phyloP scores from a whole-genome alignment of 2,888 invertebrate genomes.

The Pharmacophagus antenor region DNA sequence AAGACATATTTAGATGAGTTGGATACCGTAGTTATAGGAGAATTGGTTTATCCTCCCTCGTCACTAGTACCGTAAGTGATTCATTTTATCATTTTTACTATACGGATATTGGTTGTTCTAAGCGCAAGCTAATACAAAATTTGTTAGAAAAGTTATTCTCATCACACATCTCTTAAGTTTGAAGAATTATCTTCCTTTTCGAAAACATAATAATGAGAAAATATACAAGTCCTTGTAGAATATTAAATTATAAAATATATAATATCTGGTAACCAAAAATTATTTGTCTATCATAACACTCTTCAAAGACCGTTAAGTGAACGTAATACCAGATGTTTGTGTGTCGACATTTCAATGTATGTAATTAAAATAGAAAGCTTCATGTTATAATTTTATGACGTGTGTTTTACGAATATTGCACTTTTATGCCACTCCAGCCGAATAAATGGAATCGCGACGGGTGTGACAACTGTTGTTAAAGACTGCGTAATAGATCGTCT shows the following conservation, averaged over 20 bases:
- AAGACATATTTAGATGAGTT: constrained; percentile 85
- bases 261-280: too few relatives aligned
- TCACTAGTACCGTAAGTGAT: constrained; percentile 91
- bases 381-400: not conserved
- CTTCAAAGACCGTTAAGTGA: too few relatives aligned
- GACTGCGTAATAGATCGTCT: constrained; percentile 84
- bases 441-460: constrained; percentile 86
- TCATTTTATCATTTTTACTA: not conserved
- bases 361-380: not conserved
- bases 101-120: not conserved
- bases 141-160: too few relatives aligned
- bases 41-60: constrained; percentile 89
- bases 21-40: constrained; percentile 87
- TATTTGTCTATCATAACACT: too few relatives aligned
- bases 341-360: not conserved
- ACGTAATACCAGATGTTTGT: too few relatives aligned
- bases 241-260: not conserved
- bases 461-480: constrained; percentile 85
- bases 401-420: constrained; percentile 6
- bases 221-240: too few relatives aligned
- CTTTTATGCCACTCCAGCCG: constrained; percentile 69
- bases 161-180: too few relatives aligned
- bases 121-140: too few relatives aligned
- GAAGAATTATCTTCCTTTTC: too few relatives aligned
- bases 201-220: too few relatives aligned